Evolutionary conservation across 2,888 invertebrate species (phyloP).

Genomic region (Mythimna impura): DNA sequence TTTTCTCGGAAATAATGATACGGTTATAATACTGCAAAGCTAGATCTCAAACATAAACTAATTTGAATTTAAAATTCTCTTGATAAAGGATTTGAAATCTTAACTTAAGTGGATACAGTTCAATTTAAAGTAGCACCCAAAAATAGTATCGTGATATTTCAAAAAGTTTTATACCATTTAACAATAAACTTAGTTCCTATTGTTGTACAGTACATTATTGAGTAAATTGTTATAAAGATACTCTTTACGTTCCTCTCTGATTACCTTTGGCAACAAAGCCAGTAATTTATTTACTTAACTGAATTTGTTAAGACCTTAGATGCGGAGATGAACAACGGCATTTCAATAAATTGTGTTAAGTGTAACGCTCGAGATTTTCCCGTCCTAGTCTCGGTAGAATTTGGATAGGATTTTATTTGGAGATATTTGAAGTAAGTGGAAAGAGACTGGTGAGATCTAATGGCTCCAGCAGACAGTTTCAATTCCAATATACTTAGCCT

Average conservation of each 20-base stretch:
- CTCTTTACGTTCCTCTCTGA: constrained; percentile 25
- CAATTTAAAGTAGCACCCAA: not conserved
- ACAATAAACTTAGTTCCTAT: not conserved
- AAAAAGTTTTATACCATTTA: not conserved
- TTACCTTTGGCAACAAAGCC: constrained; percentile 29
- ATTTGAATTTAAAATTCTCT: constrained; percentile 11
- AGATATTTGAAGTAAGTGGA: constrained; percentile 11
- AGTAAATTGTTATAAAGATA: not conserved
- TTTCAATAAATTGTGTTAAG: constrained; percentile 41
- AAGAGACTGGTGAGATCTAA: not conserved
- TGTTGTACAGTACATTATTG: not conserved
- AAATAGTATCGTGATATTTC: constrained; percentile 1
- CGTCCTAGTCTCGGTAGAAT: not conserved
- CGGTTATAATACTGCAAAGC: constrained; percentile 10
- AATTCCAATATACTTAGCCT: constrained; percentile 24
- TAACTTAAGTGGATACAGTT: not conserved
- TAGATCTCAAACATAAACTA: constrained; percentile 2
- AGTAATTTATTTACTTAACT: constrained; percentile 53
- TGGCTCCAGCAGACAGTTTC: constrained; percentile 6
- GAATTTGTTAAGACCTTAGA: constrained; percentile 46
- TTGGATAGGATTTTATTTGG: constrained; percentile 1
- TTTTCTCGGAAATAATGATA: not conserved
- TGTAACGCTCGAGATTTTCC: constrained; percentile 10
- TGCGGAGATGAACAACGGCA: constrained; percentile 26
- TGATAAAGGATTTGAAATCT: not conserved